Conservation (phyloP, 2,113 vertebrate genomes). For the Tringa solitaria region DNA sequence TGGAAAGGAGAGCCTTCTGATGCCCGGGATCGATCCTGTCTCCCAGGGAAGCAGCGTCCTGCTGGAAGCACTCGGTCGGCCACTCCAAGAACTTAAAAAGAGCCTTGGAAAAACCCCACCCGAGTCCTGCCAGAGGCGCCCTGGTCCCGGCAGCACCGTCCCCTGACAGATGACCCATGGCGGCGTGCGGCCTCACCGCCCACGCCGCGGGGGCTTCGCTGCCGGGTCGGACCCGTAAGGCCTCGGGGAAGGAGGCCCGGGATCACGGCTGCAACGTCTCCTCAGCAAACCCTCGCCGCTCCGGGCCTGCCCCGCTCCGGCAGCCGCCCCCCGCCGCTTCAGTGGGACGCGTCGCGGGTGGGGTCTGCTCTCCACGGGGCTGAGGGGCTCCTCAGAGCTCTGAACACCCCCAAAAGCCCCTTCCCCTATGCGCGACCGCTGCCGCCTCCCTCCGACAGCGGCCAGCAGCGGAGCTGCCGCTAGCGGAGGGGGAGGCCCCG, state of each 20-base stretch:
- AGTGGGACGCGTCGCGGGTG: background rate
- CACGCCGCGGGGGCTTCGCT: fast-evolving
- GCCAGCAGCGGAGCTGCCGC: fast-evolving
- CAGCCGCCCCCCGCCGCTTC: background rate
- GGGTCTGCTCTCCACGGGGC: background rate
- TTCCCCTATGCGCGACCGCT: fast-evolving
- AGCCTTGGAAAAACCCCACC: background rate
- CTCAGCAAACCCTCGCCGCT: background rate
- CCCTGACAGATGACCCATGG: fast-evolving
- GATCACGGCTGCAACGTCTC: too few relatives aligned
- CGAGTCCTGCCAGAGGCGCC: fast-evolving
- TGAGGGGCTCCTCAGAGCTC: background rate
- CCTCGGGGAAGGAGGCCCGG: background rate
- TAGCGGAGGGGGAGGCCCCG: background rate
- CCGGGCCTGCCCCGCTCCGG: background rate
- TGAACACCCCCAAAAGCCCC: fast-evolving
- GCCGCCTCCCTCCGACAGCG: fast-evolving
- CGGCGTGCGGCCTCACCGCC: fast-evolving
- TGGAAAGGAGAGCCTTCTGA: fast-evolving
- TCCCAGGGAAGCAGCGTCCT: background rate
- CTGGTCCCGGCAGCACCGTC: fast-evolving
- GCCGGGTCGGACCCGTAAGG: fast-evolving
- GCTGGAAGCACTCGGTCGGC: background rate
- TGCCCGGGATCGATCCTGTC: fast-evolving
- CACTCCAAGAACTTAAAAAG: background rate